Evolutionary conservation across 2,797 vertebrate genomes (phyloP), one percentile per base, ranked within the genome.

Genomic region (Pteronotus mesoamericanus): DNA sequence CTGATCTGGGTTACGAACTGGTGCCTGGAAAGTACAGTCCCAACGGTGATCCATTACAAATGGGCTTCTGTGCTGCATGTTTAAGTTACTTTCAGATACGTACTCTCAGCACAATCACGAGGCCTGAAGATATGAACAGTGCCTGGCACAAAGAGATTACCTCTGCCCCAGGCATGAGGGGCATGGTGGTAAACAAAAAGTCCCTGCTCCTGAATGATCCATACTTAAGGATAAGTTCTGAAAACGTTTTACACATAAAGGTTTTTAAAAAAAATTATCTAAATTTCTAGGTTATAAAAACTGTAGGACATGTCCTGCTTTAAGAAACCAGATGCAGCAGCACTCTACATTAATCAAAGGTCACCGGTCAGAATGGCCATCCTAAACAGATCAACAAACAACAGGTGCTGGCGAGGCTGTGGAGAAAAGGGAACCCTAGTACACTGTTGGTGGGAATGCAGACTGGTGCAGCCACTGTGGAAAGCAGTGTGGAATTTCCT

Each of bases 1-100:
- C 95, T 99, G 99, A 92, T 99, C 99, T 9, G 99, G 99, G 95
- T 98, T 99, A 44, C 98, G 98, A 24, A 99, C 99, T 0, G 99
- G 99, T 42, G 99, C 99, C 99, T 99, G 44, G 12, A 74, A 95
- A 97, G 64, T 94, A 48, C 82, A 96, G 94, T 24, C 0, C 24
- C 32, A 29, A 42, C 0, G 1, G 24, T 0, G 1, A 84, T 1
- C 16, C 11, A 29, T 48, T 24, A 80, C 3, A 10, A 8, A 9
- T 8, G 24, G 22, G 59, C 19, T 22, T 68, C 59, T 3, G 39
- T 2, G 34, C 0, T 6, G 5, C 5, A 72, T 14, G 51, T n/a
- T 51, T 19, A 55, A 6, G 22, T 34, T 7, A 82, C 9, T 69
- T 88, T 34, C 22, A 74, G 3, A 51, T 5, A 37, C 8, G 5